phyloP scores from a whole-genome alignment of 2,888 invertebrate species.

The Laothoe populi region DNA sequence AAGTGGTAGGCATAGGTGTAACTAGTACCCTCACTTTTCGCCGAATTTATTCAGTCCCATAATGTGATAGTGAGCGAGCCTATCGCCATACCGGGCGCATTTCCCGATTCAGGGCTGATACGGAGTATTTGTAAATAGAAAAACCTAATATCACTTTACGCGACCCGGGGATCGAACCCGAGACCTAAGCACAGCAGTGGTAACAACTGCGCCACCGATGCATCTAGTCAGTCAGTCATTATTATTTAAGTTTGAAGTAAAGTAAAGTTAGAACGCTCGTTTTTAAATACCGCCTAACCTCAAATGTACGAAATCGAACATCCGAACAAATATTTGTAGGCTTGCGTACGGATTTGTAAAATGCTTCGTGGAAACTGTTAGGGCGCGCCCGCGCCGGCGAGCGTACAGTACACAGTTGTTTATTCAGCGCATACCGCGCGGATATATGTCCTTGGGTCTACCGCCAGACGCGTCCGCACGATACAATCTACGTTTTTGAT shows the following conservation, averaged over 20 bases:
- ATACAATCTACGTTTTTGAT: conserved; percentile 24
- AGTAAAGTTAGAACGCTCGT: background rate
- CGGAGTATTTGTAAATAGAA: too few relatives aligned
- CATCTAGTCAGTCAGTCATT: too few relatives aligned
- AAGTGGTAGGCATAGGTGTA: too few relatives aligned
- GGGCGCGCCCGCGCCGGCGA: conserved; percentile 53
- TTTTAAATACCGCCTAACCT: background rate
- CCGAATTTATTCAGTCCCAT: too few relatives aligned
- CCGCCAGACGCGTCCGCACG: conserved; percentile 57
- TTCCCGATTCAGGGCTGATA: too few relatives aligned
- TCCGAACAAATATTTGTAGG: conserved; percentile 28
- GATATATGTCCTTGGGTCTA: conserved; percentile 82
- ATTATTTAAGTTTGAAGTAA: background rate
- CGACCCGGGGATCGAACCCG: too few relatives aligned
- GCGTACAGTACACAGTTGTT: conserved; percentile 72
- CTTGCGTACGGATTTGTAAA: conserved; percentile 27
- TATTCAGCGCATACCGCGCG: conserved; percentile 78
- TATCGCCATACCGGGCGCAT: too few relatives aligned
- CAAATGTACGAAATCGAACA: conserved; percentile 26
- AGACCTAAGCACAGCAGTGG: too few relatives aligned
- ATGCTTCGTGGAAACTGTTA: conserved; percentile 46
- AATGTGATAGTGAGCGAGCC: too few relatives aligned
- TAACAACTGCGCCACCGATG: too few relatives aligned
- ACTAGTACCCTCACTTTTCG: too few relatives aligned
- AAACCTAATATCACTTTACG: too few relatives aligned